These are phyloP conservation scores for Entomobrya proxima DNA, from an alignment of 2,888 invertebrate species.

Conservation along the genomic window DNA sequence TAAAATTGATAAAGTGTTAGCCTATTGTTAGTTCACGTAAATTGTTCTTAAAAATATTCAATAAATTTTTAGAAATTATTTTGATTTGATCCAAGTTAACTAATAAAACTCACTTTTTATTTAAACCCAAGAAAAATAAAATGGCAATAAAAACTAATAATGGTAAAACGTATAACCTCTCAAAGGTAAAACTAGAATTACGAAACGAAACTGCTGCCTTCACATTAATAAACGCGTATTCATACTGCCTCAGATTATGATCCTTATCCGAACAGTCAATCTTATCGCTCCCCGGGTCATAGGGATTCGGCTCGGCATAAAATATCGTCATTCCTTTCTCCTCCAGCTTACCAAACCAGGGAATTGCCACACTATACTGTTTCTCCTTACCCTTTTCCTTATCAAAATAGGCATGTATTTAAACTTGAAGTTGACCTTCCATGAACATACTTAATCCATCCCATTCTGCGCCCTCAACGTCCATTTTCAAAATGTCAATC, in stretches of 20 bases:
- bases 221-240: background rate
- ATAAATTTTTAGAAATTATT: too few relatives aligned
- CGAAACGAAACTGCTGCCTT: background rate
- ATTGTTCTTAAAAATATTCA: too few relatives aligned
- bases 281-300: background rate
- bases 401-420: background rate
- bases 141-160: too few relatives aligned
- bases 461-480: background rate
- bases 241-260: background rate
- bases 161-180: background rate
- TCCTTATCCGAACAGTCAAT: background rate
- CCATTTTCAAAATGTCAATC: conserved; percentile 5
- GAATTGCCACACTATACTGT: background rate
- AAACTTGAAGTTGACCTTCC: background rate
- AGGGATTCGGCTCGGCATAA: background rate
- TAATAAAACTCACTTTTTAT: too few relatives aligned
- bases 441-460: background rate
- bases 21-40: too few relatives aligned
- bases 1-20: too few relatives aligned
- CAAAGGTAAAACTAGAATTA: background rate
- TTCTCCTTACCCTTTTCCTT: background rate
- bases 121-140: too few relatives aligned
- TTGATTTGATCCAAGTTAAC: too few relatives aligned
- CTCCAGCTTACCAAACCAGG: background rate
- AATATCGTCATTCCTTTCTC: background rate